Evolutionary conservation across 2,797 vertebrate species (phyloP), one percentile per base, ranked within the genome.

Genomic region (Argyrosomus regius): DNA sequence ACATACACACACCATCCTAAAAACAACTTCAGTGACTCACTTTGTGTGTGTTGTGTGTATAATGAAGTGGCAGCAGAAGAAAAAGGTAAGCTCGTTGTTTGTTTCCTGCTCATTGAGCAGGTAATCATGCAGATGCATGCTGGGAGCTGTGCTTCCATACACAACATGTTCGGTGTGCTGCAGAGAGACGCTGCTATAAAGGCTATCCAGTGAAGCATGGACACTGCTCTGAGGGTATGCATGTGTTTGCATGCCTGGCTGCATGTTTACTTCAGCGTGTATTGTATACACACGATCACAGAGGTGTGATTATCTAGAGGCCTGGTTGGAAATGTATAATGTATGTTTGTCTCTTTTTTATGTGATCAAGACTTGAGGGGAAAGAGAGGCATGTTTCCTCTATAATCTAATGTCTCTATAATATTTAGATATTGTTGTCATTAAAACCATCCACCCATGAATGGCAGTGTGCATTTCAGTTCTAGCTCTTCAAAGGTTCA

Each of bases 161-260:
- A 41, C 11, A 48, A 68, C 52, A 58, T 3, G 20, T 26, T 46
- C 28, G 53, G 3, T 49, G 53, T 26, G 65, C 72, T 72, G 62
- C 57, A 57, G 50, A 28, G 46, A 71, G 24, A 24, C 2, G 3
- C n/a, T 26, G 26, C 22, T 10, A 24, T 52, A 58, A 45, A 46
- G 14, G n/a, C 46, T 6, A 9, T 17, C 16, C 70, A 59, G 5
- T 50, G 75, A 53, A 63, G 78, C 78, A 50, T 28, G 17, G 12
- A 4, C 1, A 1, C 48, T 41, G 26, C 41, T 75, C 28, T 60
- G 39, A 18, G 50, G 39, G 26, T 50, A 48, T 78, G 56, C 73
- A 65, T 49, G 56, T 62, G 41, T 68, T 66, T 75, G 76, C 57
- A 59, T 64, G 76, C 48, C 53, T 75, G 45, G 41, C 66, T 73